Evolutionary conservation across 2,888 invertebrate species (phyloP).

Genomic region (Lithophane leautieri): DNA sequence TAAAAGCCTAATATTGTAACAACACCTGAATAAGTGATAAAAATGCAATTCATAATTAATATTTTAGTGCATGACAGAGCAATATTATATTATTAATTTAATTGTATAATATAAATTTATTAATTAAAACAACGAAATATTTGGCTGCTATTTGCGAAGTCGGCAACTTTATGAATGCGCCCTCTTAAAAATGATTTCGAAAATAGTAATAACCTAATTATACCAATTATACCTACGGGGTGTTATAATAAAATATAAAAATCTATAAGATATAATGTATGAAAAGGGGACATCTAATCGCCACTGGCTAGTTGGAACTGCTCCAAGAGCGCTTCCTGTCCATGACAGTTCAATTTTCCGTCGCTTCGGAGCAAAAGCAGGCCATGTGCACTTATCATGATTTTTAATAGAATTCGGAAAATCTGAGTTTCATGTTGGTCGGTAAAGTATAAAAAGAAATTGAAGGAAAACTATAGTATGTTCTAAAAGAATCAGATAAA

Average conservation of each 20-base stretch:
- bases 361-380: constrained; percentile 53
- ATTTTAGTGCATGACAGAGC: background rate
- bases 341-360: constrained; percentile 79
- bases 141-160: background rate
- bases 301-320: constrained; percentile 69
- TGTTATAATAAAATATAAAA: constrained; percentile 32
- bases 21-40: background rate
- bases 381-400: constrained; percentile 45
- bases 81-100: background rate
- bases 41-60: background rate
- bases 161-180: background rate
- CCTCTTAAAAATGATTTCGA: background rate
- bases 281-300: constrained; percentile 71
- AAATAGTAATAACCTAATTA: background rate
- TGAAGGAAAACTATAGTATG: background rate
- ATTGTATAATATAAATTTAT: background rate
- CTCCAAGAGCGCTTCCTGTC: constrained; percentile 70
- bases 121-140: background rate
- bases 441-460: too few species aligned
- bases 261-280: constrained; percentile 58
- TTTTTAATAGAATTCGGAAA: constrained; percentile 33
- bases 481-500: background rate
- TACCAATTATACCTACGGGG: background rate
- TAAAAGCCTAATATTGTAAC: too few species aligned
- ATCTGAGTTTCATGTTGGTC: background rate